A percentile compares a stretch with the other conserved stretches of the same genome.
These are phyloP conservation scores for Sebastes trivittatus DNA, from an alignment of 2,797 vertebrate species.

Conservation along the genomic window DNA sequence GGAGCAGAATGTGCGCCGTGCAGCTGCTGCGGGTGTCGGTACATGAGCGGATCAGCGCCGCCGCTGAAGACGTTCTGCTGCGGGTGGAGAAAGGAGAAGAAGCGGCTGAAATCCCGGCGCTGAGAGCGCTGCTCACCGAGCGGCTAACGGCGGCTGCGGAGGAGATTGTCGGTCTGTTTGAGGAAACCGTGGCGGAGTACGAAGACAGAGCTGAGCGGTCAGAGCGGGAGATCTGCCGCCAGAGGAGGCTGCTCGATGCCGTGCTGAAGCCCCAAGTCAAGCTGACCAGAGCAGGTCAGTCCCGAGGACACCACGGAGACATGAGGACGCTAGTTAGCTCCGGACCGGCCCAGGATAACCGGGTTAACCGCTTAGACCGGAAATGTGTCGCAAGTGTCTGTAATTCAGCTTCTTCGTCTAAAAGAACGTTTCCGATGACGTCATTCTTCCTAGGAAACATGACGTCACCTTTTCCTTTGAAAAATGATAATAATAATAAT, in stretches of 20 bases:
- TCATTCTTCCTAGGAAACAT: too few relatives aligned
- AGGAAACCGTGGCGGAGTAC: conserved; percentile 6
- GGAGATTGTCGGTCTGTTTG: not conserved
- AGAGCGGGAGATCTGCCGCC: conserved; percentile 4
- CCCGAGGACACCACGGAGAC: too few relatives aligned
- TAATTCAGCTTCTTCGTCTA: too few relatives aligned
- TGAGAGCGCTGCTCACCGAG: not conserved
- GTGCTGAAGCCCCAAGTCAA: not conserved
- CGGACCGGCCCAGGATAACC: too few relatives aligned
- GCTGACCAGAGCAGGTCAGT: too few relatives aligned
- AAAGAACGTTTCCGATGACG: too few relatives aligned
- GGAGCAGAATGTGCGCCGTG: not conserved
- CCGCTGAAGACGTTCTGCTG: not conserved
- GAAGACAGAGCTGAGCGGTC: not conserved
- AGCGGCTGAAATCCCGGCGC: not conserved
- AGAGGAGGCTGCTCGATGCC: conserved; percentile 11
- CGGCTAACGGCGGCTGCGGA: not conserved
- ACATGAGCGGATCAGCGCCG: too few relatives aligned
- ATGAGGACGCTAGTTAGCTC: too few relatives aligned
- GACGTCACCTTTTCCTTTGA: too few relatives aligned
- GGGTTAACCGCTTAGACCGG: too few relatives aligned
- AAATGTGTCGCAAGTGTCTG: too few relatives aligned
- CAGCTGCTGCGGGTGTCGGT: not conserved
- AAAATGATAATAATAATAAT: too few relatives aligned
- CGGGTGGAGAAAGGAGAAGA: not conserved